phyloP scores from a whole-genome alignment of 2,113 vertebrate genomes.

The Dasyornis broadbenti region DNA sequence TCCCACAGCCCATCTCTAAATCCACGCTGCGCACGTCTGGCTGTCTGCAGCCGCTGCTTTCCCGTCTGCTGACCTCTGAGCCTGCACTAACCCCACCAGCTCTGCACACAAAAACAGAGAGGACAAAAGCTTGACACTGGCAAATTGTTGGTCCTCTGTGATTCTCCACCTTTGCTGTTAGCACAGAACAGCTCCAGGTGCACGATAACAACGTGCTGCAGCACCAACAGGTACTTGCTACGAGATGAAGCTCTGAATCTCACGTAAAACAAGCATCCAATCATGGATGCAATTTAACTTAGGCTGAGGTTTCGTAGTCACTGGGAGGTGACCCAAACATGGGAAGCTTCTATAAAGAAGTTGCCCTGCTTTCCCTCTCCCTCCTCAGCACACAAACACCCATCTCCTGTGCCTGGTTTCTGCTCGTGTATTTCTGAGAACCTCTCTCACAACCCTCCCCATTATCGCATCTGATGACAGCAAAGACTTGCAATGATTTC shows the following conservation, averaged over 20 bases:
- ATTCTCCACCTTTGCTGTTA: background rate
- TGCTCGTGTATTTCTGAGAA: background rate
- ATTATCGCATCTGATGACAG: background rate
- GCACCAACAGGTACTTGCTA: background rate
- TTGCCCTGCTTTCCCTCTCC: background rate
- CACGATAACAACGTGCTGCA: rapidly evolving
- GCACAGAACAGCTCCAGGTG: background rate
- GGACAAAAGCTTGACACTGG: background rate
- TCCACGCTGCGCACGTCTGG: conserved; percentile 27
- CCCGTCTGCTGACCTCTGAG: background rate
- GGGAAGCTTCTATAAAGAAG: background rate
- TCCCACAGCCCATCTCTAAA: conserved; percentile 49
- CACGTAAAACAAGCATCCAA: background rate
- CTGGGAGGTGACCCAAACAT: background rate
- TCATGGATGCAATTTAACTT: background rate
- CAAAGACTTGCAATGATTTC: background rate
- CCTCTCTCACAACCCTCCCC: background rate
- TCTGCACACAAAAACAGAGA: background rate
- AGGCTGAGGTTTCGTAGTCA: background rate
- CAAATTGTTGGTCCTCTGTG: background rate
- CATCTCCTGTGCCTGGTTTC: background rate
- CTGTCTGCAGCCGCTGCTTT: background rate
- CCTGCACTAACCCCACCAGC: background rate
- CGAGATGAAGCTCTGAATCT: background rate
- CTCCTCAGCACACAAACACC: background rate